These are phyloP conservation scores for Noctua janthina DNA, from an alignment of 2,888 invertebrate genomes.

Conservation along the genomic window DNA sequence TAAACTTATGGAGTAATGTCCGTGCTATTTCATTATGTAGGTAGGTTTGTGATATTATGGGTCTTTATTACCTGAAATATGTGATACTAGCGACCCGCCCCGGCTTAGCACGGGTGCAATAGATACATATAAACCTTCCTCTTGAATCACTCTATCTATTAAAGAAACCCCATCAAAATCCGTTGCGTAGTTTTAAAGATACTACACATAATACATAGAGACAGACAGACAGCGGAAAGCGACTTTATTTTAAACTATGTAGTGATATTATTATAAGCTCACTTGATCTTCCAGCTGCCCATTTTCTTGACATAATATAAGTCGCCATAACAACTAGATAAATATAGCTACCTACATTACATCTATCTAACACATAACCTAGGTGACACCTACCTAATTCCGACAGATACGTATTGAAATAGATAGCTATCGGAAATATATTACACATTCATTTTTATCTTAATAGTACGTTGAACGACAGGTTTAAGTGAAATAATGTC, in stretches of 20 bases:
- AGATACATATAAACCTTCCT: too few species aligned
- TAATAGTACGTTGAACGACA: not conserved
- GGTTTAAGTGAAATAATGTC: slow-evolving; percentile 1
- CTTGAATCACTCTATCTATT: too few species aligned
- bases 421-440: not conserved
- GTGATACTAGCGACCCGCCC: too few species aligned
- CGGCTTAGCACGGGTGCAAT: too few species aligned
- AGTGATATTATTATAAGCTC: not conserved
- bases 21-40: not conserved
- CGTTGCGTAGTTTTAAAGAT: too few species aligned
- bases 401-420: not conserved
- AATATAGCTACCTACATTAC: not conserved
- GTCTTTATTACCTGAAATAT: too few species aligned
- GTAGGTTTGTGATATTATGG: too few species aligned
- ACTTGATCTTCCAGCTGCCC: not conserved
- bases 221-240: too few species aligned
- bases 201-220: too few species aligned
- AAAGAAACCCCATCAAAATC: too few species aligned
- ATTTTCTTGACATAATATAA: not conserved
- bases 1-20: not conserved
- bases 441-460: not conserved
- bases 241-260: too few species aligned
- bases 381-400: not conserved
- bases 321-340: not conserved
- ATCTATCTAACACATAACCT: not conserved